Evolutionary conservation across 1,140 invertebrate species (phyloP), one percentile per base, ranked within the genome.

Genomic region (Antheraea mylitta): DNA sequence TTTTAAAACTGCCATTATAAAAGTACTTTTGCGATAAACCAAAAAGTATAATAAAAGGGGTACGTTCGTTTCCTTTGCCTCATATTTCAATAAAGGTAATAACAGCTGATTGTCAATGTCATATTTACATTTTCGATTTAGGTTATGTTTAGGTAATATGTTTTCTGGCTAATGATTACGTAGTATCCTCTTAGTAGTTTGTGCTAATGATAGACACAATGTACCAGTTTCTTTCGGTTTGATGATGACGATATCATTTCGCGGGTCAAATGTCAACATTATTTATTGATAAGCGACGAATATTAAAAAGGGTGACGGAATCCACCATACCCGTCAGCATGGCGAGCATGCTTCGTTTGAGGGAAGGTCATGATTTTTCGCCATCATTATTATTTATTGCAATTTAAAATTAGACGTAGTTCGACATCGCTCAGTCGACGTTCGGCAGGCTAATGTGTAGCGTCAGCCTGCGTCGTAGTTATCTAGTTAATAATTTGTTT

Each of bases 381-480:
- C 75, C 70, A 67, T 69, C 66, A 69, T 58, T 75, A 68, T 68
- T 66, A 62, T 69, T 66, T 73, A 75, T 72, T 81, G 58, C 75
- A 73, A 42, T 30, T 16, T 30, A 36, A 60, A 22, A 60, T 60
- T 10, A 10, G 7, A 11, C 60, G 18, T 10, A 16, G 13, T 30
- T 66, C 53, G 48, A 45, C n/a, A 65, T 68, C 38, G 64, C 58
- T 16, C 66, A 30, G 58, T 59, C 61, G 18, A 18, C 65, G 48
- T 42, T 70, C 79, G 81, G 75, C 73, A 69, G 42, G 74, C 73
- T 67, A 75, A 87, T 89, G 87, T 73, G 65, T 73, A 79, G 76
- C 67, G 22, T 80, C 76, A 66, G 76, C 61, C 59, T 76, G 45
- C 64, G 66, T 73, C 76, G 81, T 82, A 75, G 71, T 82, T 67